Percentiles rank a stretch among this genome's conserved stretches.
These are phyloP conservation scores for Petrolisthes cinctipes DNA, from an alignment of 2,888 invertebrate species.

Conservation along the genomic window DNA sequence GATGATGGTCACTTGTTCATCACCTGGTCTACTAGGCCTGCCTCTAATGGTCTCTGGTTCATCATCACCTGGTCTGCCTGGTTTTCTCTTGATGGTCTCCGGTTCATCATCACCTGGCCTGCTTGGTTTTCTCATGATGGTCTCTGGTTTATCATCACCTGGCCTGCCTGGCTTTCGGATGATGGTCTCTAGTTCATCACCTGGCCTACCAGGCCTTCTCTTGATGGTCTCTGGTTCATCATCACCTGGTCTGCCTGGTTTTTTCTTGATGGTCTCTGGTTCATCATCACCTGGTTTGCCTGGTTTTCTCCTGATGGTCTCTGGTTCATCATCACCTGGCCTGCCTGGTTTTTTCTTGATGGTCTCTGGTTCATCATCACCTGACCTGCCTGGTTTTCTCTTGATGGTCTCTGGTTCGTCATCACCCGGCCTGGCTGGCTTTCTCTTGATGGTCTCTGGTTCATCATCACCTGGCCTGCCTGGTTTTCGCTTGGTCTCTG, in stretches of 20 bases:
- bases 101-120: constrained; percentile 31
- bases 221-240: constrained; percentile 27
- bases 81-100: constrained; percentile 25
- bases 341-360: constrained; percentile 19
- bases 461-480: constrained; percentile 21
- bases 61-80: constrained; percentile 22
- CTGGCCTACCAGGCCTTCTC: constrained; percentile 20
- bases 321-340: constrained; percentile 35
- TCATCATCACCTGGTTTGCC: constrained; percentile 23
- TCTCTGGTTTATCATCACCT: constrained; percentile 24
- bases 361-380: constrained; percentile 34
- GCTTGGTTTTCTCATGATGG: constrained; percentile 20
- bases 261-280: constrained; percentile 30
- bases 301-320: constrained; percentile 13
- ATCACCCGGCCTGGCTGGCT: neutral
- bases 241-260: constrained; percentile 24
- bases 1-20: constrained; percentile 10
- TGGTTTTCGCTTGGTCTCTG: constrained; percentile 1
- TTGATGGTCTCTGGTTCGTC: constrained; percentile 29
- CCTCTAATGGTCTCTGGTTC: constrained; percentile 9
- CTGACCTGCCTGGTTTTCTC: constrained; percentile 7
- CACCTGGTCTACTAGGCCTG: constrained; percentile 17
- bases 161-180: constrained; percentile 15
- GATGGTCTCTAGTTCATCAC: constrained; percentile 27
- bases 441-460: constrained; percentile 13